Evolutionary conservation across 2,797 vertebrate genomes (phyloP), one percentile per base, ranked within the genome.

Genomic region (Poecilia wingei): DNA sequence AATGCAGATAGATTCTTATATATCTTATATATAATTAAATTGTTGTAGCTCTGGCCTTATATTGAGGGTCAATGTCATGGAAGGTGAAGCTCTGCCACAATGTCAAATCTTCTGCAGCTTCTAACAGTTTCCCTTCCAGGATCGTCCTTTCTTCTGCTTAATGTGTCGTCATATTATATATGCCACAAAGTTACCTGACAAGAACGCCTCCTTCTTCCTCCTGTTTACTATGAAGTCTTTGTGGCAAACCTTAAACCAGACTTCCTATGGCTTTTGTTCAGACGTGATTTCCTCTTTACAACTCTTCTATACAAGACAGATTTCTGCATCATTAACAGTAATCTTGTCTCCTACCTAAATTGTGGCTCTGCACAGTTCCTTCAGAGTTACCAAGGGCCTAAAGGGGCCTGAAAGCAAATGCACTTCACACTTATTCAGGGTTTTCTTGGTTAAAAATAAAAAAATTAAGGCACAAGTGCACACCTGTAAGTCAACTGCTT

Each of bases 401-500:
- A 33, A 64, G 28, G 14, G 14, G 14, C 5, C 3, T 36, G 59
- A 64, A 64, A 36, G 31, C 16, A 36, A 16, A 28, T 57, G 55
- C 25, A 28, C 25, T 57, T 28, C 55, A 57, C 22, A 12, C 16
- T 64, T 64, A 7, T 69, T 69, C n/a, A 69, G 10, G 20, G 36
- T 41, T 68, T 41, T 68, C 20, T 68, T 68, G 6, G 36, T 39
- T 36, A 0, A 41, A 55, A 51, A 51, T 1, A 9, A 12, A 12
- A 22, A 9, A 9, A 53, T 7, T 20, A 36, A 66, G 33, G 18
- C 33, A 39, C 87, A 76, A 84, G 76, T 86, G 64, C 72, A 82
- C 74, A 71, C 59, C 77, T 76, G 45, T 41, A n/a, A 74, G 75
- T 88, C 75, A 83, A 88, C 86, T 82, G 88, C 91, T 90, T 76